Percentiles rank a stretch among this genome's conserved stretches.
These are phyloP conservation scores for Drosophila ohnishii DNA, from an alignment of 1,140 invertebrate species.

Conservation along the genomic window DNA sequence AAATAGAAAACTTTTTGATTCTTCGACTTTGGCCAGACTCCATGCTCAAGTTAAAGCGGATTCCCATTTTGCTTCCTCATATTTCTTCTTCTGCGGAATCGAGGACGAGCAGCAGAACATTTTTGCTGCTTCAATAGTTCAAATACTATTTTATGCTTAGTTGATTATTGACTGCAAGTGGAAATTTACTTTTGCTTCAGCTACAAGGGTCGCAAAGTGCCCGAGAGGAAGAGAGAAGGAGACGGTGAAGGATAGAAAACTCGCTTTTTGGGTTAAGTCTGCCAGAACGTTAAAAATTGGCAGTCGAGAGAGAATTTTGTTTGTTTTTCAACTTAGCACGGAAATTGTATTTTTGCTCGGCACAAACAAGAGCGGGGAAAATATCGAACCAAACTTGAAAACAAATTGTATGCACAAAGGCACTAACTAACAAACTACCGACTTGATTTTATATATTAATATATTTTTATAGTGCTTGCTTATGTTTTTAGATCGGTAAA, in stretches of 20 bases:
- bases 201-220: constrained; percentile 13
- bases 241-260: constrained; percentile 13
- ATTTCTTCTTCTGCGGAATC: constrained; percentile 18
- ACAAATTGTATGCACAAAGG: constrained; percentile 48
- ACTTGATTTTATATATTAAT: constrained; percentile 1
- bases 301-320: constrained; percentile 62
- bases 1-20: constrained; percentile 34
- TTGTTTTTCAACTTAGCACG: constrained; percentile 79
- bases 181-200: constrained; percentile 62
- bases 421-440: constrained; percentile 16
- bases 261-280: constrained; percentile 55
- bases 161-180: constrained; percentile 78
- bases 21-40: constrained; percentile 41
- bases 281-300: constrained; percentile 77
- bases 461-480: no score
- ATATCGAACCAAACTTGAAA: constrained; percentile 46
- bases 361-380: constrained; percentile 16
- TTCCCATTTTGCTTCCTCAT: constrained; percentile 46
- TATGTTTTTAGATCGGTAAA: neutral
- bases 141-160: constrained; percentile 82
- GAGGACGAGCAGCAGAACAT: constrained; percentile 57
- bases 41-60: constrained; percentile 68
- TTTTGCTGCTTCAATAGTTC: constrained; percentile 81
- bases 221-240: neutral
- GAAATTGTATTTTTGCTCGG: constrained; percentile 72